A percentile compares a stretch with the other conserved stretches of the same genome.
Conservation (phyloP, 2,113 vertebrate genomes). For the Castor canadensis region DNA sequence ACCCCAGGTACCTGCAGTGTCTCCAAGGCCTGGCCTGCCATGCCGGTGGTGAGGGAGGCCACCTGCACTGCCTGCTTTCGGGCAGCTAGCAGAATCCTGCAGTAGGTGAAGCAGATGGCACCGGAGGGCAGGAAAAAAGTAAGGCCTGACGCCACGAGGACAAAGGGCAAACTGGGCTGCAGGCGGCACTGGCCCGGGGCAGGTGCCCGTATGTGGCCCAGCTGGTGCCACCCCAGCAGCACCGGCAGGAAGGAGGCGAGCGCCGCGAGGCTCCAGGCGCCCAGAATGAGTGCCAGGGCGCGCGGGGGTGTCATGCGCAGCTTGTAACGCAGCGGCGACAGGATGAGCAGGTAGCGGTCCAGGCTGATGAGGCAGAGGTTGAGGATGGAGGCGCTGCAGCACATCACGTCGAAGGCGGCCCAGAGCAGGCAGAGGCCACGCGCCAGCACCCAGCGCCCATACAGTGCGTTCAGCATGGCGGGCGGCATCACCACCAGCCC, state of each 20-base stretch:
- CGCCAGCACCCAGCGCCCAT: conserved; percentile 93
- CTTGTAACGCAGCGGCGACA: conserved; percentile 96
- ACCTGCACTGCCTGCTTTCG: conserved; percentile 93
- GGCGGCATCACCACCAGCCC: conserved; percentile 98
- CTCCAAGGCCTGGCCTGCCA: conserved; percentile 78
- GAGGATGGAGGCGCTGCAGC: conserved; percentile 98
- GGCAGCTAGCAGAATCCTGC: conserved; percentile 93
- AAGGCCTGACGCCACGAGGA: conserved; percentile 93
- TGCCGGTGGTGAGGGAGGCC: conserved; percentile 89
- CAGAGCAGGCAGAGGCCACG: conserved; percentile 92
- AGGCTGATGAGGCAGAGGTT: conserved; percentile 98
- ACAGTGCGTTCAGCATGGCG: conserved; percentile 95
- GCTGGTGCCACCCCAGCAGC: conserved; percentile 95
- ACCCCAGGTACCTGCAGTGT: conserved; percentile 81
- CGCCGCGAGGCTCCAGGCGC: conserved; percentile 92
- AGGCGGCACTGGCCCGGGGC: conserved; percentile 89
- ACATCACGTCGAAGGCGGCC: conserved; percentile 98
- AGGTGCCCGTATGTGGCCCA: conserved; percentile 78
- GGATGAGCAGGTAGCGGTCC: conserved; percentile 97
- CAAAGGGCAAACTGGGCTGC: conserved; percentile 93
- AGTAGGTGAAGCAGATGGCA: conserved; percentile 98
- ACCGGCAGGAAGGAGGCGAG: conserved; percentile 96
- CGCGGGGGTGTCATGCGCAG: conserved; percentile 93
- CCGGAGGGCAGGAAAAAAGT: conserved; percentile 96
- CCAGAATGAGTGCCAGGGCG: conserved; percentile 90